Percentiles rank a stretch among this genome's conserved stretches.
These are phyloP conservation scores for Lydus trimaculatus DNA, from an alignment of 2,888 invertebrate species.

Conservation along the genomic window DNA sequence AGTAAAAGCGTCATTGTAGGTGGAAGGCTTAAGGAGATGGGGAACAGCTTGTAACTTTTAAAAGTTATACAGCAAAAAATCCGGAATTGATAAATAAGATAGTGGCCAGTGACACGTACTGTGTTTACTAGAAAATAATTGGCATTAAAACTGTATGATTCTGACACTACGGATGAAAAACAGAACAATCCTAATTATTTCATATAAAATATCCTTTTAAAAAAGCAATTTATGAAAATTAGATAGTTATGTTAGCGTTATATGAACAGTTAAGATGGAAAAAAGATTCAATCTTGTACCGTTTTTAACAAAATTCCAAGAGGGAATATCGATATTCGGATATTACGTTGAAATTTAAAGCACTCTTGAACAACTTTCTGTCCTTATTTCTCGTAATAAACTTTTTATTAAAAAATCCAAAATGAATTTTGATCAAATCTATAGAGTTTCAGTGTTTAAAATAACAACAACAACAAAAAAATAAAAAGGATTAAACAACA, in stretches of 20 bases:
- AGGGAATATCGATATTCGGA: slow-evolving; percentile 24
- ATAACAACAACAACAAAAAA: neutral
- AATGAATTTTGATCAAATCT: neutral
- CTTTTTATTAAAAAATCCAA: slow-evolving; percentile 7
- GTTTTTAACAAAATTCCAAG: slow-evolving; percentile 10
- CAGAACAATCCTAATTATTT: neutral
- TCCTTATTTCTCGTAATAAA: slow-evolving; percentile 10
- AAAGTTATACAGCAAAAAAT: too few species aligned
- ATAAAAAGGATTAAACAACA: neutral
- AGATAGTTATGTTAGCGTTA: slow-evolving; percentile 15
- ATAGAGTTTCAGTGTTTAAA: neutral
- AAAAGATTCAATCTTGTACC: slow-evolving; percentile 17
- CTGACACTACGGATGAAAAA: neutral
- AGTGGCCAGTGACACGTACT: too few species aligned
- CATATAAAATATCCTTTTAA: neutral
- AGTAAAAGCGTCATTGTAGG: too few species aligned
- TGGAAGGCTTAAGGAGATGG: too few species aligned
- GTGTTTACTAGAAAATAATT: too few species aligned
- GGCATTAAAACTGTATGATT: too few species aligned
- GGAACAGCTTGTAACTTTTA: too few species aligned
- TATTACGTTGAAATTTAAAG: slow-evolving; percentile 25
- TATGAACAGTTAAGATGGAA: slow-evolving; percentile 16
- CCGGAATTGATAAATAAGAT: too few species aligned
- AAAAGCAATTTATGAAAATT: slow-evolving; percentile 19
- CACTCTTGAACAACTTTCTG: neutral